These are phyloP conservation scores for Achlya flavicornis DNA, from an alignment of 2,888 invertebrate genomes.

Conservation along the genomic window DNA sequence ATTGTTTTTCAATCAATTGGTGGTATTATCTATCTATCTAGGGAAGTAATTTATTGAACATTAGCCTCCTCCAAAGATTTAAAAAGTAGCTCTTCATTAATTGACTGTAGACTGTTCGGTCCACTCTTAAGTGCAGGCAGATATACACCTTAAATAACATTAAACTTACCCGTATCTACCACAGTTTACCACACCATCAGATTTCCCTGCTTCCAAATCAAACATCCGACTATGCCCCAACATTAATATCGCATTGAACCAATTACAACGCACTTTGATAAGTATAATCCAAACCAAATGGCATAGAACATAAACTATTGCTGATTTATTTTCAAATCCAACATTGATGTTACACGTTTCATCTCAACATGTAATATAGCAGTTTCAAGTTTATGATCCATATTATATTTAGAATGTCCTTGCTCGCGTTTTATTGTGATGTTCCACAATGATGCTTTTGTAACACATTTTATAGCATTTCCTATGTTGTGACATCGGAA, in stretches of 20 bases:
- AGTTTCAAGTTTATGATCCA: conserved; percentile 6
- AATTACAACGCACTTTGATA: conserved; percentile 4
- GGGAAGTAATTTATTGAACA: too few species aligned
- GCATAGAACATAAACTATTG: not conserved
- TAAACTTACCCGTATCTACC: too few species aligned
- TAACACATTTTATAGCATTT: conserved; percentile 15
- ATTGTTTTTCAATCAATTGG: too few species aligned
- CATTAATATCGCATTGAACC: not conserved
- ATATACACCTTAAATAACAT: too few species aligned
- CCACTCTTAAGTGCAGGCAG: too few species aligned
- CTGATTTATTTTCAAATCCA: conserved; percentile 4
- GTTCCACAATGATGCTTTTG: conserved; percentile 18
- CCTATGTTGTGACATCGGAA: conserved; percentile 3
- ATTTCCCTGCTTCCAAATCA: not conserved
- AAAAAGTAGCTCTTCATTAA: too few species aligned
- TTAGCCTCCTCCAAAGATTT: too few species aligned
- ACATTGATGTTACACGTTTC: conserved; percentile 10
- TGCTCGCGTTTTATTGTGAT: conserved; percentile 25
- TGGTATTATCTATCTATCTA: too few species aligned
- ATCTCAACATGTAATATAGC: conserved; percentile 7
- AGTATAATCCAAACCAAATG: not conserved
- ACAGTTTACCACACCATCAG: not conserved
- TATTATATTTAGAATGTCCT: conserved; percentile 42
- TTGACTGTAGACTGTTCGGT: too few species aligned
- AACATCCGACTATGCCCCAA: not conserved